Conservation (phyloP, 2,888 invertebrate genomes). For the Oithona nana region DNA sequence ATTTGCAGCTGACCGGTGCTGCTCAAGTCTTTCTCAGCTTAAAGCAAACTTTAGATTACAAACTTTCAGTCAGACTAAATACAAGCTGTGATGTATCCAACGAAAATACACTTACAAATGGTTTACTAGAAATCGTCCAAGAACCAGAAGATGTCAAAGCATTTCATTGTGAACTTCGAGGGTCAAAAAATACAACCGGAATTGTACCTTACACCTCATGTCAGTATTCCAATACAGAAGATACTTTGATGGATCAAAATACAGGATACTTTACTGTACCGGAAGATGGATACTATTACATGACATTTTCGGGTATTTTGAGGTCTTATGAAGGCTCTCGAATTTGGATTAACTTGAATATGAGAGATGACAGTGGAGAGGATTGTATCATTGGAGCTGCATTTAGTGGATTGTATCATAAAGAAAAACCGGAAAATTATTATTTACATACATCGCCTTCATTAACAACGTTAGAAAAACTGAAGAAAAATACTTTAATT, state of each 20-base stretch:
- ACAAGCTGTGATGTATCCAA: no score
- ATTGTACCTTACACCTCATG: background rate
- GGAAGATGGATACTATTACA: background rate
- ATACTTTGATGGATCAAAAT: background rate
- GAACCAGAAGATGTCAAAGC: background rate
- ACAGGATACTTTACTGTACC: background rate
- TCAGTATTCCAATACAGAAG: background rate
- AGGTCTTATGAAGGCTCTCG: background rate
- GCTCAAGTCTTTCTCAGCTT: no score
- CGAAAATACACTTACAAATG: no score
- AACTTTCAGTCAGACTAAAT: no score
- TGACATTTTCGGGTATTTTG: background rate
- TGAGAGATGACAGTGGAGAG: background rate
- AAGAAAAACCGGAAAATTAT: background rate
- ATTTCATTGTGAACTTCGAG: background rate
- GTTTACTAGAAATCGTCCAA: background rate
- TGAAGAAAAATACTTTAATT: background rate
- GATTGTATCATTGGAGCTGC: background rate
- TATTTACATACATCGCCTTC: background rate
- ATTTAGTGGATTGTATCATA: background rate
- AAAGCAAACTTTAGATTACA: no score
- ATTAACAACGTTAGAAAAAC: background rate
- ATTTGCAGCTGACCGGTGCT: no score
- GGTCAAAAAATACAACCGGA: background rate
- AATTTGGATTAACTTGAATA: background rate